These are phyloP conservation scores for Xerus rutilus DNA, from an alignment of 2,797 vertebrate species.

Conservation along the genomic window DNA sequence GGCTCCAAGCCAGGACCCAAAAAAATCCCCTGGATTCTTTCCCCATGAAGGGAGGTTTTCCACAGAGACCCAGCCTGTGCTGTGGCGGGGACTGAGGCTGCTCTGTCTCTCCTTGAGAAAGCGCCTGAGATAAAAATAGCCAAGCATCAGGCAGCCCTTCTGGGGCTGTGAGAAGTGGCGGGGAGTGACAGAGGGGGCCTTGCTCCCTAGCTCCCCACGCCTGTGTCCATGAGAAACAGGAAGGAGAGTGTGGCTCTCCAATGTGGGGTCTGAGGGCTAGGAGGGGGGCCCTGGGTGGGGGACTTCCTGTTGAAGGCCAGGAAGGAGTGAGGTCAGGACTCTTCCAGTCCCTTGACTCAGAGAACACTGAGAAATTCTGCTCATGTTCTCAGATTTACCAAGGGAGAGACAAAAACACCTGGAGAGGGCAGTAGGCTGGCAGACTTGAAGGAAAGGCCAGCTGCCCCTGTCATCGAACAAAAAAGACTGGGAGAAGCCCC, in stretches of 20 bases:
- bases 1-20: conserved; percentile 43
- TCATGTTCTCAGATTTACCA: background rate
- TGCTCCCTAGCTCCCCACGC: background rate
- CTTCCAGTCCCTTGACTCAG: background rate
- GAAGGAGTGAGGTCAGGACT: background rate
- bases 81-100: conserved; percentile 37
- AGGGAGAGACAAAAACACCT: no score
- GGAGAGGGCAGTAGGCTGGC: accelerated
- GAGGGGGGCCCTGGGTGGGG: no score
- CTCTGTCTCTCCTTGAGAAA: conserved; percentile 76
- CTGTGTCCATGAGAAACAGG: conserved; percentile 47
- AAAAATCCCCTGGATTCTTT: conserved; percentile 78
- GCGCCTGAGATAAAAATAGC: conserved; percentile 80
- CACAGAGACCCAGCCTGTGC: conserved; percentile 57
- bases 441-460: background rate
- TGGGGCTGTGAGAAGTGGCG: background rate
- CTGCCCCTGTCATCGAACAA: background rate
- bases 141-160: conserved; percentile 57
- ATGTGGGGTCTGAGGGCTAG: background rate
- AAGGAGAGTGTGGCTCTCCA: background rate
- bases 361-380: background rate
- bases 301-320: background rate
- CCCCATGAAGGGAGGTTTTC: conserved; percentile 80
- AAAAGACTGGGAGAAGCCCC: background rate
- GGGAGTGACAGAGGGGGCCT: background rate